Percentiles rank a stretch among this genome's conserved stretches.
Evolutionary conservation across 2,888 invertebrate species (phyloP).

Genomic region (Agriotes lineatus): DNA sequence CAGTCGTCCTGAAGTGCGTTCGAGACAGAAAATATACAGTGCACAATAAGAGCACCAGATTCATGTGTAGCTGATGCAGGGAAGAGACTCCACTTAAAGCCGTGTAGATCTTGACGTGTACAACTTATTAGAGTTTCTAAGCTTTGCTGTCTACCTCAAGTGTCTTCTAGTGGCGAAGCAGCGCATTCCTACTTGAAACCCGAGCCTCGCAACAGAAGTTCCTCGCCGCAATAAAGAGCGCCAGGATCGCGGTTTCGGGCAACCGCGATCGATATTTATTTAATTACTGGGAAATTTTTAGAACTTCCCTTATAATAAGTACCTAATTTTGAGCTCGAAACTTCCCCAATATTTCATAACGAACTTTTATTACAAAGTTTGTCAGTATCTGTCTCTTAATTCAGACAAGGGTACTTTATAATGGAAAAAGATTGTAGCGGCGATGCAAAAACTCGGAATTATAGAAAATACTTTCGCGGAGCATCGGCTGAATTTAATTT

Average conservation of each 20-base stretch:
- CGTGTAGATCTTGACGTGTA: conserved; percentile 28
- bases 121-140: conserved; percentile 35
- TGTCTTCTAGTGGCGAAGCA: conserved; percentile 19
- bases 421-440: conserved; percentile 28
- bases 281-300: conserved; percentile 18
- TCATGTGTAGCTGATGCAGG: neutral
- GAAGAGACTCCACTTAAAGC: conserved; percentile 14
- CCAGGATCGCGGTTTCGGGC: neutral
- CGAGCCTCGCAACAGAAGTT: neutral
- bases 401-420: conserved; percentile 23
- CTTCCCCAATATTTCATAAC: conserved; percentile 29
- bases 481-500: too few species aligned
- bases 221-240: conserved; percentile 1
- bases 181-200: conserved; percentile 25
- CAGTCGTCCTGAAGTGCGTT: too few species aligned
- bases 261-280: conserved; percentile 19
- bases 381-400: conserved; percentile 24
- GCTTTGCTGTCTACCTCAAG: conserved; percentile 27
- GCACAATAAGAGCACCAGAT: too few species aligned
- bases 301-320: conserved; percentile 24
- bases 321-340: conserved; percentile 16
- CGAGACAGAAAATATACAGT: too few species aligned
- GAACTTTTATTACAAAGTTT: conserved; percentile 32
- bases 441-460: conserved; percentile 11
- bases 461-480: conserved; percentile 4